phyloP scores from a whole-genome alignment of 1,140 invertebrate genomes.

The Schmidtea mediterranea region DNA sequence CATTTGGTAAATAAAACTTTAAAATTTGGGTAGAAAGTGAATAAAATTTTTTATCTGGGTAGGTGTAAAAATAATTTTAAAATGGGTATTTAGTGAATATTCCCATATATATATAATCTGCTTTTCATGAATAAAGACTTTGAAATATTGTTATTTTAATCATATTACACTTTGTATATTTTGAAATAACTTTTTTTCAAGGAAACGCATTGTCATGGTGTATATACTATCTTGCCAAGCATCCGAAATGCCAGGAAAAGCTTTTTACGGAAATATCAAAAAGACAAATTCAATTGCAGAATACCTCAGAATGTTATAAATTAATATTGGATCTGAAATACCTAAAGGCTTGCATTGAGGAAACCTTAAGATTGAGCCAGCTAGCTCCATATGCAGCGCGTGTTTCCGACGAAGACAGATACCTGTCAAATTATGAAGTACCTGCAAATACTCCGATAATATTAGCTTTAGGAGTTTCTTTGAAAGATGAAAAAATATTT shows the following conservation, averaged over 20 bases:
- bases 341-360: slow-evolving; percentile 18
- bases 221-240: slow-evolving; percentile 18
- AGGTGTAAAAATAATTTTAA: too few species aligned
- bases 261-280: slow-evolving; percentile 14
- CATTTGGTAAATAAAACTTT: too few species aligned
- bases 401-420: slow-evolving; percentile 16
- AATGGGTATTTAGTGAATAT: too few species aligned
- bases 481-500: slow-evolving; percentile 15
- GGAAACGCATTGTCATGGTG: slow-evolving; percentile 17
- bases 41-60: too few species aligned
- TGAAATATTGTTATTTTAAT: too few species aligned
- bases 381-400: slow-evolving; percentile 19
- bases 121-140: too few species aligned
- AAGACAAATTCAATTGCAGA: neutral
- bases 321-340: slow-evolving; percentile 13
- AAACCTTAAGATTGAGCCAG: slow-evolving; percentile 17
- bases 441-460: slow-evolving; percentile 20
- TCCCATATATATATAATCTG: too few species aligned
- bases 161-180: too few species aligned
- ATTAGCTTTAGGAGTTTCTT: slow-evolving; percentile 18
- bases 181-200: too few species aligned
- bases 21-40: too few species aligned
- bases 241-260: slow-evolving; percentile 17
- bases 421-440: slow-evolving; percentile 19
- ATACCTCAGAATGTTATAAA: neutral